Evolutionary conservation across 1,140 invertebrate species (phyloP).

Genomic region (Euura saliciscinereae): DNA sequence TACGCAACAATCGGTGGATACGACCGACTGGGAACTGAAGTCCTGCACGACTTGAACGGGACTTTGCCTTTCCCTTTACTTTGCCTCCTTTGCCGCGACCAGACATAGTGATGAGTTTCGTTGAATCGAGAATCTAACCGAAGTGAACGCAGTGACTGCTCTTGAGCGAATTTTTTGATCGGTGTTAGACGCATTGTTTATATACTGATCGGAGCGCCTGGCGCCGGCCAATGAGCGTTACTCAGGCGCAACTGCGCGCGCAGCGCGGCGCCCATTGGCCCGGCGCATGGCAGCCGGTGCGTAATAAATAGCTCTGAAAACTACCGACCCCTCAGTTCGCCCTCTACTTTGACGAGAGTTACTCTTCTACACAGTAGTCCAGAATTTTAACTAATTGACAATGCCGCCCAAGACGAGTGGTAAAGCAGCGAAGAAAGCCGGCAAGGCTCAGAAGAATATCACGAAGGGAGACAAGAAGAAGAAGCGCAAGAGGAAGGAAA

Average conservation of each 20-base stretch:
- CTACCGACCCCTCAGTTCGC: neutral
- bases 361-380: neutral
- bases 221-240: neutral
- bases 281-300: neutral
- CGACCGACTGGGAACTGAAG: slow-evolving; percentile 77
- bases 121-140: slow-evolving; percentile 20
- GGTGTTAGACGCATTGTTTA: neutral
- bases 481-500: slow-evolving; percentile 66
- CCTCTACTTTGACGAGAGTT: neutral
- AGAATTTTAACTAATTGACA: neutral
- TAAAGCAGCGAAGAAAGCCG: slow-evolving; percentile 59
- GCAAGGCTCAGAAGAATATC: slow-evolving; percentile 64
- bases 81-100: slow-evolving; percentile 58
- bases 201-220: neutral
- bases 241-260: neutral
- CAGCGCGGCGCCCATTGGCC: slow-evolving; percentile 20
- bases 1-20: slow-evolving; percentile 72
- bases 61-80: slow-evolving; percentile 59
- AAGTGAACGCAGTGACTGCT: neutral
- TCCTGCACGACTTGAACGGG: slow-evolving; percentile 63
- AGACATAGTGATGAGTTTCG: slow-evolving; percentile 46
- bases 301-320: neutral
- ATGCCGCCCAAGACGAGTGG: slow-evolving; percentile 59
- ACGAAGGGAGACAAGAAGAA: slow-evolving; percentile 62
- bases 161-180: neutral